A percentile compares a stretch with the other conserved stretches of the same genome.
Conservation (phyloP, 2,888 invertebrate genomes). For the Blastobasis adustella region DNA sequence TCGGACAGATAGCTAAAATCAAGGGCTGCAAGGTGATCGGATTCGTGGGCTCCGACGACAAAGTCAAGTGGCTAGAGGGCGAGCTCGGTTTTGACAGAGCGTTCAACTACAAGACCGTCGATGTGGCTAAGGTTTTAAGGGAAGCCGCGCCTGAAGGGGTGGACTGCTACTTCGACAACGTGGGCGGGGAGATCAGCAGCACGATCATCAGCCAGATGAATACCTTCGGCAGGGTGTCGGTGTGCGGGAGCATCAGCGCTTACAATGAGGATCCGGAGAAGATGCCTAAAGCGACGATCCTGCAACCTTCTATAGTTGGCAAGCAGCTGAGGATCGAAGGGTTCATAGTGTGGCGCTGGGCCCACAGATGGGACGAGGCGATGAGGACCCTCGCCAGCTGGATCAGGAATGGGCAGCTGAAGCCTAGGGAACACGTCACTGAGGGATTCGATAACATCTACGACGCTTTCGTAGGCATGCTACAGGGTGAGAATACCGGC, state of each 20-base stretch:
- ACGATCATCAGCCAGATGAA: conserved; percentile 77
- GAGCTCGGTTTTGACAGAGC: conserved; percentile 81
- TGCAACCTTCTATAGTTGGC: conserved; percentile 72
- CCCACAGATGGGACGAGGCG: conserved; percentile 72
- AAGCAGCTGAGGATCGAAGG: conserved; percentile 79
- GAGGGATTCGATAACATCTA: conserved; percentile 82
- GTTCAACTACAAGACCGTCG: conserved; percentile 81
- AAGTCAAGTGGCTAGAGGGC: conserved; percentile 79
- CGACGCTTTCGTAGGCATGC: conserved; percentile 78
- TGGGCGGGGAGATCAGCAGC: conserved; percentile 78
- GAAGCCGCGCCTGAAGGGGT: conserved; percentile 80
- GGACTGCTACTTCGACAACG: conserved; percentile 86
- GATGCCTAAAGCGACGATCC: conserved; percentile 42
- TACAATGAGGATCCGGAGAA: conserved; percentile 39
- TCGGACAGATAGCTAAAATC: conserved; percentile 85
- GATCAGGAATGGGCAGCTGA: conserved; percentile 79
- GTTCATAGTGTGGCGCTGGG: conserved; percentile 70
- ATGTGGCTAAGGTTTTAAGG: conserved; percentile 70
- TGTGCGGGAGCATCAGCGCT: conserved; percentile 46
- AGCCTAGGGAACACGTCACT: conserved; percentile 78
- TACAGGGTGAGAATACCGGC: conserved; percentile 77
- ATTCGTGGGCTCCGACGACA: conserved; percentile 81
- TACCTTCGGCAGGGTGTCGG: conserved; percentile 27
- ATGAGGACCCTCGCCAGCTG: conserved; percentile 72
- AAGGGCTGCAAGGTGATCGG: conserved; percentile 79